phyloP scores from a whole-genome alignment of 2,113 vertebrate species.

The Pampusana beccarii region DNA sequence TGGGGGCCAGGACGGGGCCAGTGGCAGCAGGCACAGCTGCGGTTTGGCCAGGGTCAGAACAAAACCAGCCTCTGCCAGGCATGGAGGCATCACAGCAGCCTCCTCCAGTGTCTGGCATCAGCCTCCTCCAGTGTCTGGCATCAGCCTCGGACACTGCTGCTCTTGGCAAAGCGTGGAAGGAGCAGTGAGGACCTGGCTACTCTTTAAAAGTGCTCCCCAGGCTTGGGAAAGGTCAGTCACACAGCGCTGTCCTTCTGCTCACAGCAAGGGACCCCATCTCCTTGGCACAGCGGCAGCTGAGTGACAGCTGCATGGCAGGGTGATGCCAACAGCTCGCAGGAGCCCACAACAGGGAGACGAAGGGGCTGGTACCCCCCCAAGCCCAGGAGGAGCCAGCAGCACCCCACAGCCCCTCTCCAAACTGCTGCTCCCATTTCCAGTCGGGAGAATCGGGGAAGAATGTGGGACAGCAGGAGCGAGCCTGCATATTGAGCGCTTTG shows the following conservation, averaged over 20 bases:
- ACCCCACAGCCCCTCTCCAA: background rate
- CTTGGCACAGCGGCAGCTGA: background rate
- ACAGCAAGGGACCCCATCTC: background rate
- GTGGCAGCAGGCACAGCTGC: fast-evolving
- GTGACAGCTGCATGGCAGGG: background rate
- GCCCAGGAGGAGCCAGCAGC: background rate
- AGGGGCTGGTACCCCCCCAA: fast-evolving
- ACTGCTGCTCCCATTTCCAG: conserved; percentile 19
- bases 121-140: background rate
- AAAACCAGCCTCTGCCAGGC: background rate
- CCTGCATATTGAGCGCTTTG: conserved; percentile 1
- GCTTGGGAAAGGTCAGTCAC: background rate
- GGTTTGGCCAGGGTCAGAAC: background rate
- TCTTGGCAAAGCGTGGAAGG: background rate
- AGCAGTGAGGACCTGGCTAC: background rate
- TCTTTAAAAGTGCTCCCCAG: background rate
- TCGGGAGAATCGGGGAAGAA: background rate
- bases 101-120: background rate
- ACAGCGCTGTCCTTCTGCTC: background rate
- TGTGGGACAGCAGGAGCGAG: conserved; percentile 12
- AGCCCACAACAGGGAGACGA: fast-evolving
- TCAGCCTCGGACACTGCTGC: background rate
- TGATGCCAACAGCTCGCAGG: fast-evolving
- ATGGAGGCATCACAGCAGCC: background rate
- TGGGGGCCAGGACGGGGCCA: background rate